These are phyloP conservation scores for Babyrousa celebensis DNA, from an alignment of 2,797 vertebrate genomes.

Conservation along the genomic window DNA sequence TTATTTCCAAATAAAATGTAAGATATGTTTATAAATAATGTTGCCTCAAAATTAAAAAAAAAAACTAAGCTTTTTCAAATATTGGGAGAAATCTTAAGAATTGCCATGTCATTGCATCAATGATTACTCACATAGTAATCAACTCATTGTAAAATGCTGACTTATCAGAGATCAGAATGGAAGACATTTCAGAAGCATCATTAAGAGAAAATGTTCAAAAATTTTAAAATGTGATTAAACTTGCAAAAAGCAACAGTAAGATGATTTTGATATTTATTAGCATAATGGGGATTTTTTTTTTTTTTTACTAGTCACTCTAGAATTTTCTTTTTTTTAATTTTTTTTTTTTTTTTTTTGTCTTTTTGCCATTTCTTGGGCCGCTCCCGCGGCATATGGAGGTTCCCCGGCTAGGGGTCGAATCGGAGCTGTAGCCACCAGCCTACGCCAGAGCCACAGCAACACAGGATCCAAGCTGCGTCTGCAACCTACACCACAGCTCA, in stretches of 20 bases:
- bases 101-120: neutral
- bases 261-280: neutral
- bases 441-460: too few species aligned
- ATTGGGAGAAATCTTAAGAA: neutral
- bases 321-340: too few species aligned
- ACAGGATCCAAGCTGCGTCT: too few species aligned
- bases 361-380: neutral
- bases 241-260: neutral
- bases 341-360: too few species aligned
- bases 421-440: too few species aligned
- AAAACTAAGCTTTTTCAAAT: neutral
- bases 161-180: neutral
- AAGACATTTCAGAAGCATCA: neutral
- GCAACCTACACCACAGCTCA: too few species aligned
- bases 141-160: neutral
- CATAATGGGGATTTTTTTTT: neutral
- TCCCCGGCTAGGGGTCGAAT: too few species aligned
- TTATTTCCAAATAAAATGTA: conserved; percentile 7
- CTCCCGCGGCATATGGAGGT: too few species aligned
- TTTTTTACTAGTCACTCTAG: neutral
- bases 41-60: neutral
- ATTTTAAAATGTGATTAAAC: conserved; percentile 7
- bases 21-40: neutral
- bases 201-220: neutral
- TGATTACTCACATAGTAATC: conserved; percentile 9